These are phyloP conservation scores for Ceratoteleas bidentatus DNA, from an alignment of 1,140 invertebrate species.

Conservation along the genomic window DNA sequence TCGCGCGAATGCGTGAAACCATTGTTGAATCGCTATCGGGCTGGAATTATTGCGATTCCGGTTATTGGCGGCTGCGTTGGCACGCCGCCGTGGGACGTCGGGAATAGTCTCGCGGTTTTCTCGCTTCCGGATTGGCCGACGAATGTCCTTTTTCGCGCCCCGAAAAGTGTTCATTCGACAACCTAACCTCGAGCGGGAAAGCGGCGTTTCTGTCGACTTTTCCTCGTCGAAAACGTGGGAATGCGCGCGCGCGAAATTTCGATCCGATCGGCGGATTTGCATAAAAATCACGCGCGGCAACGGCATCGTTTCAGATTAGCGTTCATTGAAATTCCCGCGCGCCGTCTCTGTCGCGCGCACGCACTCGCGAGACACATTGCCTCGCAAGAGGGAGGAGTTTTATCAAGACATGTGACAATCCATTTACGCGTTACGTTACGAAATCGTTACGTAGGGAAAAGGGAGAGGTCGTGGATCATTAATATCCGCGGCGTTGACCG, in stretches of 20 bases:
- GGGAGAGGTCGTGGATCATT: slow-evolving; percentile 46
- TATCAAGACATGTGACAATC: slow-evolving; percentile 60
- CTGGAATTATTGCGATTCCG: slow-evolving; percentile 61
- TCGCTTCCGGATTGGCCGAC: slow-evolving; percentile 21
- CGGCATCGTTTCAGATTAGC: slow-evolving; percentile 27
- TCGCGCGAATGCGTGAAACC: slow-evolving; percentile 24
- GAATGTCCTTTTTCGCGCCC: too few relatives aligned
- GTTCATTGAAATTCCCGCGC: slow-evolving; percentile 38
- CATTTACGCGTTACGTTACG: slow-evolving; percentile 52
- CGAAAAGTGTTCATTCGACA: too few relatives aligned
- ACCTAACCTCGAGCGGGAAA: too few relatives aligned
- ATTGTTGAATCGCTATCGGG: slow-evolving; percentile 61
- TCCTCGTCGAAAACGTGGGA: slow-evolving; percentile 12
- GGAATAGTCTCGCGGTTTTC: slow-evolving; percentile 44
- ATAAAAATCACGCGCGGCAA: slow-evolving; percentile 35
- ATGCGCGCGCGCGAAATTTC: slow-evolving; percentile 15
- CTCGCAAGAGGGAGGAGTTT: slow-evolving; percentile 49
- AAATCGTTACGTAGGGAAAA: slow-evolving; percentile 58
- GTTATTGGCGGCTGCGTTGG: slow-evolving; percentile 64
- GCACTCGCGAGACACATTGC: slow-evolving; percentile 37
- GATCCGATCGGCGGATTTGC: slow-evolving; percentile 20
- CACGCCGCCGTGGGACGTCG: slow-evolving; percentile 53
- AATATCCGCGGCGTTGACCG: slow-evolving; percentile 36
- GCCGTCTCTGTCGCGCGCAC: neutral
- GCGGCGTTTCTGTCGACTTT: too few relatives aligned